These are phyloP conservation scores for Varanus salvator DNA, from an alignment of 2,113 vertebrate species.

Conservation along the genomic window DNA sequence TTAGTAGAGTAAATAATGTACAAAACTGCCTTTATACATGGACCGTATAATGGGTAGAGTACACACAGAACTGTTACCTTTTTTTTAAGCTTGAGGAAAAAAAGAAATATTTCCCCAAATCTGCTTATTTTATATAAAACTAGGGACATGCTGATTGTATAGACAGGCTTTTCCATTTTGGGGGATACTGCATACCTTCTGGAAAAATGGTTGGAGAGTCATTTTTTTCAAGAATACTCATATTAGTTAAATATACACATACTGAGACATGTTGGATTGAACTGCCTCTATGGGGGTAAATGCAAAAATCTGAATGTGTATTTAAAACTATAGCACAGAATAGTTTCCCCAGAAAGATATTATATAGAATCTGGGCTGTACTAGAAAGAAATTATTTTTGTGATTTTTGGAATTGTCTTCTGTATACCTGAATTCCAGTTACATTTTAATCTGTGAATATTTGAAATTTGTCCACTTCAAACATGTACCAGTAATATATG, in stretches of 20 bases:
- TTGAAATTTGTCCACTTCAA: background rate
- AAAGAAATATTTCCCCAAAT: background rate
- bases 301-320: background rate
- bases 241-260: background rate
- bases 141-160: background rate
- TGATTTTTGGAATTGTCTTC: background rate
- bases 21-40: slow-evolving; percentile 46
- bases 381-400: background rate
- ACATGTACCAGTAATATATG: background rate
- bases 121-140: background rate
- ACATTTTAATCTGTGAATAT: background rate
- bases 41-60: background rate
- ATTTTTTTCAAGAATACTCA: background rate
- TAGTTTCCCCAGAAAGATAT: background rate
- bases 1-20: slow-evolving; percentile 66
- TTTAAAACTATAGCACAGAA: background rate
- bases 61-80: background rate
- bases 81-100: background rate
- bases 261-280: background rate
- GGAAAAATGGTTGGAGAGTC: background rate
- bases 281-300: background rate
- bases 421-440: background rate
- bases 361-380: background rate
- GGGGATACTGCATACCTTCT: background rate
- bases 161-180: background rate